Base-by-base conservation (phyloP, 2,797 vertebrate genomes). In the Lacerta bilineata region DNA sequence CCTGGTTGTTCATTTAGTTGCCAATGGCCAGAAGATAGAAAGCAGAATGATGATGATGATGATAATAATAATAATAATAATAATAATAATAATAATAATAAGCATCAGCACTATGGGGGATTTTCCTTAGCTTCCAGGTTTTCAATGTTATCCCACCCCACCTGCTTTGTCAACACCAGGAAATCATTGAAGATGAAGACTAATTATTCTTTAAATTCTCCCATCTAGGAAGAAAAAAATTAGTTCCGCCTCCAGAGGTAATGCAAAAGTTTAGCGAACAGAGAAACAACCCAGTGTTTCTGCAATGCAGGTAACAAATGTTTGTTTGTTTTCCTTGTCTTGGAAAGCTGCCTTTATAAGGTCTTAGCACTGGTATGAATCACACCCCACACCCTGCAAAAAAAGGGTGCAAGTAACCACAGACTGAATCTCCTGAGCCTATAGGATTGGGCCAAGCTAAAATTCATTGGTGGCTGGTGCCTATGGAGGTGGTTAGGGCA, bases 271-370 rank as follows among this genome's bases (percentile, higher is more conserved):
- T 80, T 0, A 29, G 4, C 13, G 88, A 92, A 17, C 87, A 46
- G 61, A 77, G 84, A 17, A 68, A 68, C 29, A 82, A 84, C 43
- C 77, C 87, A 0, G 29, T 43, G 0, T 33, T 88, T 3, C 11
- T 76, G 85, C 61, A 90, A 50, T 90, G 76, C 86, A 89, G 94
- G 93, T 93, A 76, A 88, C 93, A 43, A 3, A 39, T 76, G 23
- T 50, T 1, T 61, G 29, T 6, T 76, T 87, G 17, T 61, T 23
- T 64, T 23, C 61, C 3, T 64, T 71, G 8, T 43, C 8, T 15
- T 46, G 9, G 20, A 75, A 75, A 87, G 59, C 27, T 25, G 27
- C 9, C 18, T 55, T 77, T 17, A 43, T 50, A 13, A 66, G 11
- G n/a, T 18, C 13, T 8, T 68, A 77, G 72, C 8, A 87, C 8